These are phyloP conservation scores for Piezodorus guildinii DNA, from an alignment of 1,140 invertebrate species.

Conservation along the genomic window DNA sequence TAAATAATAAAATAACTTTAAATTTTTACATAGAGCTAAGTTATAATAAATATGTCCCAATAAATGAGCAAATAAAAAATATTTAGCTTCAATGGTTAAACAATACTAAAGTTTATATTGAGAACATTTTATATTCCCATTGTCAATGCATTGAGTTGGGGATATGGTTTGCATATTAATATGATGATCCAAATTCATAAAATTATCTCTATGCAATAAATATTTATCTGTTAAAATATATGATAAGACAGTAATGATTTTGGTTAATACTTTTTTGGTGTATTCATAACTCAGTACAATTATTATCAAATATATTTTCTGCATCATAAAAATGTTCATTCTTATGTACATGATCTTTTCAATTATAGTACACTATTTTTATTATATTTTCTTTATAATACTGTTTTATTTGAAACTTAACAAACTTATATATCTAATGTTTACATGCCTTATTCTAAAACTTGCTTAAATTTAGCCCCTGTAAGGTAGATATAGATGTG, in stretches of 20 bases:
- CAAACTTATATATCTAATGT: not conserved
- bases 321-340: not conserved
- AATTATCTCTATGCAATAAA: too few species aligned
- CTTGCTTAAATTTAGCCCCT: constrained; percentile 10
- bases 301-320: constrained; percentile 2
- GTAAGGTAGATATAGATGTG: constrained; percentile 7
- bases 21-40: not conserved
- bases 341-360: not conserved
- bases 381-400: constrained; percentile 3
- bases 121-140: not conserved
- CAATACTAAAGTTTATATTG: not conserved
- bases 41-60: not conserved
- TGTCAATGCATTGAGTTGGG: not conserved
- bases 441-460: constrained; percentile 6
- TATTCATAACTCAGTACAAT: constrained; percentile 3
- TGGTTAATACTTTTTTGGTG: not conserved
- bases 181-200: too few species aligned
- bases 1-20: constrained; percentile 16
- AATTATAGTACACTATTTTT: too few species aligned
- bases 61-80: not conserved
- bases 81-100: not conserved
- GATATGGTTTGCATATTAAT: too few species aligned
- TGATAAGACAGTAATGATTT: too few species aligned
- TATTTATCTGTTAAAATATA: too few species aligned
- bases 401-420: constrained; percentile 8